Base-by-base conservation (phyloP, 2,113 vertebrate species). In the Gymnobelideus leadbeateri region DNA sequence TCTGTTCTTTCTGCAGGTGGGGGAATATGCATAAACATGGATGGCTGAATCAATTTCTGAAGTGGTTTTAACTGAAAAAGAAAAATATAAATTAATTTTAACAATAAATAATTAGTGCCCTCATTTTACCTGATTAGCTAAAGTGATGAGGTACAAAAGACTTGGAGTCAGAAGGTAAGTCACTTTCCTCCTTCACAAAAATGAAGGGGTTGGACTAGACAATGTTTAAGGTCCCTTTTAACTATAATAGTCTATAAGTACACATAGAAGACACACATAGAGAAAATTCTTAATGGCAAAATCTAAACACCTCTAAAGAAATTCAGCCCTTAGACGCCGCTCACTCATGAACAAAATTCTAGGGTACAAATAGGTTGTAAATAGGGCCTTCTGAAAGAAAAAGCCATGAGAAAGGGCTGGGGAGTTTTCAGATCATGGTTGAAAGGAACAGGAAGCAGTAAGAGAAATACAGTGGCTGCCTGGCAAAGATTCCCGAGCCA, bases 1-100 rank as follows among this genome's bases (percentile, higher is more conserved):
- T 98, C 98, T 96, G 54, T 97, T 96, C 96, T 98, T 84, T 97
- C 97, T 95, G 96, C 94, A 95, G 97, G 96, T 95, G 98, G 97
- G 93, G 97, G 28, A 89, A 97, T 31, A 89, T 96, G 93, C 95
- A 98, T 96, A 96, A 98, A 98, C 98, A 98, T 98, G 68, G 97
- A 97, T 92, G 96, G 98, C 10, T 97, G 94, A 52, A 95, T 92
- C 90, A 84, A 84, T 94, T 97, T 98, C 77, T 96, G 98, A 93
- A 98, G 96, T 90, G 97, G 95, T 97, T 98, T 98, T 96, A 98
- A 96, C 98, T 98, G 89, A 96, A 96, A 92, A 94, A 97, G 51
- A 95, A 96, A 97, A 95, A 91, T 28, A 0, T 92, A 97, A 95
- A n/a, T 57, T 89, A 37, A 95, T 57, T 93, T 96, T 95, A 97